Evolutionary conservation across 2,113 vertebrate species (phyloP).

Genomic region (Hassar affinis): DNA sequence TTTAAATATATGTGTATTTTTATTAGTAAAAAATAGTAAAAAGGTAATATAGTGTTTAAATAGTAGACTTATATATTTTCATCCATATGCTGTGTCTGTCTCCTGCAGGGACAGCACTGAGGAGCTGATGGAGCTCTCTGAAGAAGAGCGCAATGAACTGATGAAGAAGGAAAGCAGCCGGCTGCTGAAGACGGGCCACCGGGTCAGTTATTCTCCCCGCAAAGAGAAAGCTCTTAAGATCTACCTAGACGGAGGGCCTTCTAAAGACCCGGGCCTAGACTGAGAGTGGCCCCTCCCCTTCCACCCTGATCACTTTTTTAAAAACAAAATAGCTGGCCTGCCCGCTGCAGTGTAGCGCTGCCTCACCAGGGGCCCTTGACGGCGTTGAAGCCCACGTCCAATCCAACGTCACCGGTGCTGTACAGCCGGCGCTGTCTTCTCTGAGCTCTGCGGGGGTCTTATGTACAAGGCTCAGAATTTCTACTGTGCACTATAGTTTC

Average conservation of each 20-base stretch:
- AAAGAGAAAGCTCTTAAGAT: constrained; percentile 99
- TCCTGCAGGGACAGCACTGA: constrained; percentile 85
- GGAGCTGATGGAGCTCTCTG: constrained; percentile 88
- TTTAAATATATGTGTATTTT: too few species aligned
- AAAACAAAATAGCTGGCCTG: constrained; percentile 59
- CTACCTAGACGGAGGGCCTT: constrained; percentile 93
- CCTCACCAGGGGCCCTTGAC: constrained; percentile 70
- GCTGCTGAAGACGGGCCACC: constrained; percentile 94
- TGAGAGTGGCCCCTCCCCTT: constrained; percentile 65
- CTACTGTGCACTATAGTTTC: constrained; percentile 95
- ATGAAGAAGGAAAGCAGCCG: constrained; percentile 99
- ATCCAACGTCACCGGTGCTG: constrained; percentile 79
- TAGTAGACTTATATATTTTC: background rate
- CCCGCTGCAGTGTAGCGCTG: constrained; percentile 80
- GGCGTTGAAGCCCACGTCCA: constrained; percentile 67
- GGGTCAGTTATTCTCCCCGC: constrained; percentile 95
- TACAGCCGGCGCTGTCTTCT: constrained; percentile 74
- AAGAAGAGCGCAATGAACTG: constrained; percentile 93
- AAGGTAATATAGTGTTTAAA: too few species aligned
- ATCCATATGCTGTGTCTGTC: background rate
- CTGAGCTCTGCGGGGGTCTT: constrained; percentile 73
- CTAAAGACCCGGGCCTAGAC: constrained; percentile 92
- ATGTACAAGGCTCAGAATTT: constrained; percentile 81
- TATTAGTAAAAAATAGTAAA: too few species aligned
- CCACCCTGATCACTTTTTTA: constrained; percentile 34